Conservation (phyloP, 2,113 vertebrate species). For the Speoplatyrhinus poulsoni region DNA sequence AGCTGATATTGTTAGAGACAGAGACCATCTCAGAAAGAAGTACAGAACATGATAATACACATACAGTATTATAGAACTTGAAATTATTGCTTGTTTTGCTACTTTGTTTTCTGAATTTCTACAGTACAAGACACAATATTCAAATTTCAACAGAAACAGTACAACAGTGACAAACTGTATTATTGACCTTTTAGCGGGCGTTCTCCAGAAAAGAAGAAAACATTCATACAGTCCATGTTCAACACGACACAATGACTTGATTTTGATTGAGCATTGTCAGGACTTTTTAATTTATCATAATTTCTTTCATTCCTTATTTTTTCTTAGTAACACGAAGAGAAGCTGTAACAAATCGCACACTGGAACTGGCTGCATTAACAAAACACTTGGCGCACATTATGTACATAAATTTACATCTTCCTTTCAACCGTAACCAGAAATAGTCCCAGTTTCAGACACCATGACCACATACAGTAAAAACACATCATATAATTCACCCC, state of each 20-base stretch:
- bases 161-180: conserved; percentile 73
- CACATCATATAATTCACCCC: conserved; percentile 40
- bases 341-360: conserved; percentile 68
- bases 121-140: conserved; percentile 79
- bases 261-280: conserved; percentile 63
- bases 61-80: conserved; percentile 72
- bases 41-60: conserved; percentile 75
- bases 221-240: conserved; percentile 68
- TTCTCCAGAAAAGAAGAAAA: conserved; percentile 61
- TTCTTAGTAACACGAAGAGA: conserved; percentile 62
- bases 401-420: conserved; percentile 70
- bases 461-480: conserved; percentile 62
- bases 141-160: conserved; percentile 74
- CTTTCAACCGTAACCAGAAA: conserved; percentile 61
- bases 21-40: conserved; percentile 74
- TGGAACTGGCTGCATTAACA: conserved; percentile 60
- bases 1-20: conserved; percentile 75
- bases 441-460: conserved; percentile 58
- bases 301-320: conserved; percentile 22
- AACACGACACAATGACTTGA: conserved; percentile 67
- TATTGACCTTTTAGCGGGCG: conserved; percentile 66
- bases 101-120: conserved; percentile 77
- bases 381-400: conserved; percentile 62
- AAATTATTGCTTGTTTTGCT: conserved; percentile 84
- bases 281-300: conserved; percentile 32